phyloP scores from a whole-genome alignment of 2,888 invertebrate genomes.

The Agapostemon virescens region DNA sequence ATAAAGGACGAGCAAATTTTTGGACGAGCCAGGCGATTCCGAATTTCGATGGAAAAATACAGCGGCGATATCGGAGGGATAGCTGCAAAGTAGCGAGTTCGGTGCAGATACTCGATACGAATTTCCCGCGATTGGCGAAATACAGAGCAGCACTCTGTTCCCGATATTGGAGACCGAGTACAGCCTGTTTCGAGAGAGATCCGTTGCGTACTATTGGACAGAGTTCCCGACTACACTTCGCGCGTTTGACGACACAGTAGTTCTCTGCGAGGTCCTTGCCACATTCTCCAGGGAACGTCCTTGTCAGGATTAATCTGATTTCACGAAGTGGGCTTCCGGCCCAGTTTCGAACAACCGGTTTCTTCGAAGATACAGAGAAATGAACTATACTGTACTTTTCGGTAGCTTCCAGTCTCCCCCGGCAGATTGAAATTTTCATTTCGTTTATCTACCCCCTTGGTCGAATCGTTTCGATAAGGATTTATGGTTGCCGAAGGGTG shows the following conservation, averaged over 20 bases:
- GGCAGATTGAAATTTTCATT: not conserved
- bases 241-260: conserved; percentile 41
- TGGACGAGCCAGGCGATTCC: not conserved
- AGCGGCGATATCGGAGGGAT: not conserved
- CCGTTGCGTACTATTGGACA: conserved; percentile 42
- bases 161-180: conserved; percentile 27
- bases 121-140: conserved; percentile 32
- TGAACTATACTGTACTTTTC: conserved; percentile 6
- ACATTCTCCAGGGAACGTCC: conserved; percentile 52
- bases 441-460: not conserved
- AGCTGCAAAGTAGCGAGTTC: not conserved
- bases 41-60: conserved; percentile 10
- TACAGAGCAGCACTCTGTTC: conserved; percentile 14
- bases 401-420: not conserved
- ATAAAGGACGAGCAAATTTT: not conserved
- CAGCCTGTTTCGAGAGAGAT: conserved; percentile 20
- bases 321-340: conserved; percentile 32
- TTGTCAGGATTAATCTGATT: conserved; percentile 61
- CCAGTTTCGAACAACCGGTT: conserved; percentile 32
- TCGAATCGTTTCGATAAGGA: not conserved
- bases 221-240: conserved; percentile 51
- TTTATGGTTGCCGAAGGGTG: not conserved
- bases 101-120: not conserved
- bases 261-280: conserved; percentile 26
- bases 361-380: conserved; percentile 50